Base-by-base conservation (phyloP, 2,888 invertebrate genomes). In the Cephus sareptanus region DNA sequence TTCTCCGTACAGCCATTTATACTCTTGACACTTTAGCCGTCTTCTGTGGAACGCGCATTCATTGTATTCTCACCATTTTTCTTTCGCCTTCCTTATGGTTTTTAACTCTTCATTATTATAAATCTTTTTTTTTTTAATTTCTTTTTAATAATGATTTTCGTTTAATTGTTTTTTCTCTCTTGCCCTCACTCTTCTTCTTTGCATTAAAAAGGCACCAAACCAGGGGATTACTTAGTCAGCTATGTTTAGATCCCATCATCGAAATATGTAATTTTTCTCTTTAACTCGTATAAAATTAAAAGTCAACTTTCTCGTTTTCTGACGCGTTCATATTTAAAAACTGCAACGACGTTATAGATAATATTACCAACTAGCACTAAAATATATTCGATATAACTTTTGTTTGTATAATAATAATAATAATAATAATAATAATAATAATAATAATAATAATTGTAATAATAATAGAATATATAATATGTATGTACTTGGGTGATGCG, bases 361-460 rank as follows among this genome's bases (percentile, higher is more conserved):
- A 80, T 84, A 84, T 90, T 90, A 90, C 88, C 89, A 91, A 90
- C 91, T 91, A 91, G 88, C 88, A 82, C 91, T 91, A 90, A 91
- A 91, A 91, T 91, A 91, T 91, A 90, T 89, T 90, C 88, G 86
- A 89, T 91, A 90, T 91, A 90, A 91, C 88, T 89, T 90, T 87
- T 90, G 88, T 89, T 90, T 89, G 89, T 88, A 87, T 87, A 87
- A 83, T 85, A 85, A 35, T 73, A 76, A 31, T 31, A 70, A 35
- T 71, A 71, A 69, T 70, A 37, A 70, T 71, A 71, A 35, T 85
- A 82, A 81, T 75, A 75, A 77, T 81, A 74, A 74, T 74, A 73
- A 37, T 74, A 76, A 31, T 30, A 30, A 30, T 70, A 35, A 34
- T 69, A 37, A 37, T 70, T 23, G 34, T 69, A 37, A 71, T 71